phyloP scores from a whole-genome alignment of 2,113 vertebrate species.

The Nycticebus coucang region DNA sequence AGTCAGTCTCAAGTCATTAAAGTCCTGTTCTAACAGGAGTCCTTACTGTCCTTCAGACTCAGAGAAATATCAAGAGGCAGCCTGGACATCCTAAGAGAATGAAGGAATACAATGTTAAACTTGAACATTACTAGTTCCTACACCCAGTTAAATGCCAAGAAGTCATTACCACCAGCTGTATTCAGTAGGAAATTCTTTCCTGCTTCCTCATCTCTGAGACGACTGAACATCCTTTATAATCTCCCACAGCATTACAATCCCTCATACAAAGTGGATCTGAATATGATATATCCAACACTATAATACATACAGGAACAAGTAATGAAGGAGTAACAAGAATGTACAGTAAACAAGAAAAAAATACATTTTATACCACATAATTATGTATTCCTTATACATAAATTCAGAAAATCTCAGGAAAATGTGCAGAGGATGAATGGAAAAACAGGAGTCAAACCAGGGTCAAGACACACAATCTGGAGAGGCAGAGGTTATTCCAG shows the following conservation, averaged over 20 bases:
- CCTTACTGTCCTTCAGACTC: neutral
- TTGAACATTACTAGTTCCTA: neutral
- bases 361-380: neutral
- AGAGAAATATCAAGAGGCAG: neutral
- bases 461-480: neutral
- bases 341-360: neutral
- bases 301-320: neutral
- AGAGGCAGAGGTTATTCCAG: neutral
- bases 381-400: neutral
- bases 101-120: neutral
- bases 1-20: neutral
- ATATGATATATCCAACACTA: neutral
- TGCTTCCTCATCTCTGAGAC: neutral
- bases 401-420: neutral
- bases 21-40: neutral
- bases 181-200: neutral
- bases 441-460: neutral
- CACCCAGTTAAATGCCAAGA: neutral
- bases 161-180: neutral
- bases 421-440: neutral
- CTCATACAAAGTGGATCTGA: neutral
- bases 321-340: neutral
- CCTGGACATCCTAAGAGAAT: neutral
- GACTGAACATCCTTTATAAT: neutral
- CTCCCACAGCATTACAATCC: neutral